Evolutionary conservation across 2,113 vertebrate genomes (phyloP), one percentile per base, ranked within the genome.

Genomic region (Oryzias celebensis): DNA sequence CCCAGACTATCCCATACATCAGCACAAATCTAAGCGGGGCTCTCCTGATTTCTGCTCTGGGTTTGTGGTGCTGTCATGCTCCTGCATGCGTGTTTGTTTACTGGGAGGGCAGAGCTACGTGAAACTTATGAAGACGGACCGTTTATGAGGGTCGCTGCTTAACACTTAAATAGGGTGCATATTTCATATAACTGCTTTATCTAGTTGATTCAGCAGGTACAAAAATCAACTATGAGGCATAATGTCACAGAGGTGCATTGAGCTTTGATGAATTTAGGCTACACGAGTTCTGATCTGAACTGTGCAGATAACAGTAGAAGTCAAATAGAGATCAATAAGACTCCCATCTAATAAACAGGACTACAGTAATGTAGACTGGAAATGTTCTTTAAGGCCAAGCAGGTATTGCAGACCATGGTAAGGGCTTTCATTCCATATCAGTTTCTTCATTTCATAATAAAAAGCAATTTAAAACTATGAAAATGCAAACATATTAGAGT

Each of bases 1-100:
- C 79, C 78, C 81, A 84, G 80, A 78, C 78, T 74, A 68, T 77
- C 77, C 66, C 75, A 77, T 81, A 77, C 77, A 82, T 77, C 63
- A 69, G 80, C 82, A 79, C 75, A 73, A 65, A 73, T 66, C 77
- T 73, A 67, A 61, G 41, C 68, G n/a, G 7, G 43, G 71, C 65
- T 68, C 62, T 48, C 68, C 58, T 18, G 63, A 63, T 71, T 53
- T 70, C 67, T 53, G 31, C 58, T 26, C 53, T 61, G 53, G 47
- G 24, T 62, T 63, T 71, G 75, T 76, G 49, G 68, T 26, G 50
- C 42, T 42, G 64, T 20, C 42, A 45, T 36, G 36, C 36, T 36
- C 36, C 52, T 53, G 46, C 59, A 23, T 52, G 55, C 61, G 52
- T 58, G 46, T 58, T 42, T 57, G 58, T 74, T 58, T 48, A 61